Conservation (phyloP, 2,797 vertebrate species). For the Coreius guichenoti region DNA sequence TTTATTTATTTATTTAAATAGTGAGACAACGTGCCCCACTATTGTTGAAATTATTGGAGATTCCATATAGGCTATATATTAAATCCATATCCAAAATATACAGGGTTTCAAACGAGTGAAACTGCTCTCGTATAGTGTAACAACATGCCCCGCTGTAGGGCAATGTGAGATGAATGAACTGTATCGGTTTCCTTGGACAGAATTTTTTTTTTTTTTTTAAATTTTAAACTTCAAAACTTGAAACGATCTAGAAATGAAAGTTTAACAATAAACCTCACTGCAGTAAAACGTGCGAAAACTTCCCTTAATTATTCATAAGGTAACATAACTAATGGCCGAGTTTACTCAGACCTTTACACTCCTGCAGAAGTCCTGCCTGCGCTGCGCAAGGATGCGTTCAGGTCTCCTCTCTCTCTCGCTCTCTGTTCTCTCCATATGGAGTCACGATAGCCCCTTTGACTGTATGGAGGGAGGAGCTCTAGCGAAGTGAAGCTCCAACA, state of each 20-base stretch:
- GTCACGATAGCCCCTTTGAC: slow-evolving; percentile 1
- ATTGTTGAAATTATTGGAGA: background rate
- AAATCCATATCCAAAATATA: background rate
- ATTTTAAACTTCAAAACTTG: too few species aligned
- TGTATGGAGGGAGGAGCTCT: slow-evolving; percentile 55
- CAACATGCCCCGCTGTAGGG: background rate
- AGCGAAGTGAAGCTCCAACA: slow-evolving; percentile 23
- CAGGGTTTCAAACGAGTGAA: background rate
- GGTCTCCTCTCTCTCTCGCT: background rate
- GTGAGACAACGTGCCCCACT: too few species aligned
- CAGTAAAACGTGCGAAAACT: background rate
- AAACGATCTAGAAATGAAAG: background rate
- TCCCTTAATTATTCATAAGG: background rate
- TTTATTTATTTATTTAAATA: too few species aligned
- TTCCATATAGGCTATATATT: background rate
- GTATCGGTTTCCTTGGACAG: background rate
- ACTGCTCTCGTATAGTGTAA: background rate
- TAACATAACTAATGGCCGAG: background rate
- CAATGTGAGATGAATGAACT: too few species aligned
- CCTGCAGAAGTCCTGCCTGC: background rate
- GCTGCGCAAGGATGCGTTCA: slow-evolving; percentile 24
- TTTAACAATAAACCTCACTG: background rate
- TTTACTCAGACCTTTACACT: background rate
- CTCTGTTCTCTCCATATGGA: slow-evolving; percentile 1
- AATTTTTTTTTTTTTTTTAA: background rate